Evolutionary conservation across 1,140 invertebrate genomes (phyloP), one percentile per base, ranked within the genome.

Genomic region (Spodoptera litura): DNA sequence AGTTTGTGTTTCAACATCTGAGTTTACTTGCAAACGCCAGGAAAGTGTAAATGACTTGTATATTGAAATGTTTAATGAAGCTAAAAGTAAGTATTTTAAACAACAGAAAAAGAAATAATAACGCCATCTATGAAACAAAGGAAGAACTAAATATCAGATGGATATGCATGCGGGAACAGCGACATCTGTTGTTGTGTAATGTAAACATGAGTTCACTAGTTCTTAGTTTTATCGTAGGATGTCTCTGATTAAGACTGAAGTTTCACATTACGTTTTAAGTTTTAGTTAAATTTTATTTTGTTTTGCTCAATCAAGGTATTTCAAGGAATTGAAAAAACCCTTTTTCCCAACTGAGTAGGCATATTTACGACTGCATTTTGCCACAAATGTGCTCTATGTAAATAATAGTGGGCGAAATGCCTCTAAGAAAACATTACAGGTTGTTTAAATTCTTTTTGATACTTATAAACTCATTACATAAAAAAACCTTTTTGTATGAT

Each of bases 1-100:
- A 10, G 87, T 91, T 0, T 93, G 92, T 82, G 88, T 90, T 1
- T 86, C 84, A 0, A 79, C 82, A 0, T 78, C 79, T 11, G 81
- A 89, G 58, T 82, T 85, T 20, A 35, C 35, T 15, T 92, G 92
- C 73, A 86, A 90, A 53, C 82, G 91, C 75, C 88, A 91, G 70
- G 74, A 83, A 6, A 64, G 12, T 1, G 82, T 79, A 20, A 91
- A 91, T 83, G 74, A 83, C 38, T 13, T 87, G 62, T 91, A 81
- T 53, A 75, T 79, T 8, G 66, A 86, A 74, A 66, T 90, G 66
- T 91, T 87, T 73, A 75, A 90, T 35, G 77, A 81, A 59, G 62
- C 77, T 13, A 59, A 44, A 44, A 52, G 25, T 2, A 58, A 13
- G 38, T 25, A 49, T 20, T 13, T 31, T 6, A 51, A 44, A 55